Percentiles rank a stretch among this genome's conserved stretches.
Conservation (phyloP, 2,797 vertebrate genomes). For the Setipinna tenuifilis region DNA sequence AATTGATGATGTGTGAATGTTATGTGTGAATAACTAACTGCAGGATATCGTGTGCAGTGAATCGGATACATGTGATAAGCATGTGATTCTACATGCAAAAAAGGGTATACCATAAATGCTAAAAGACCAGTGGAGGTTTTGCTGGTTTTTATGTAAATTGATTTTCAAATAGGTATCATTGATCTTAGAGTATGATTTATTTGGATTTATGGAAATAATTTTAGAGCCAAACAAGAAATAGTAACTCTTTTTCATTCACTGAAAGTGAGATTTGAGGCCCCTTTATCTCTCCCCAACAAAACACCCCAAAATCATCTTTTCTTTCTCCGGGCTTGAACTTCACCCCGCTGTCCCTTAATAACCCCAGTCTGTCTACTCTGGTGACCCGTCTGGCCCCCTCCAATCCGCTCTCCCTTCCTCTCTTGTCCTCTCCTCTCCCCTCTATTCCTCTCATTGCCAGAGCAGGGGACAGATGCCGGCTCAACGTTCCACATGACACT, state of each 20-base stretch:
- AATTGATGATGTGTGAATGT: neutral
- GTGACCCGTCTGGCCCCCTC: constrained; percentile 27
- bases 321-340: constrained; percentile 43
- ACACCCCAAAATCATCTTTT: neutral
- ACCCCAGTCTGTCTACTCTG: constrained; percentile 28
- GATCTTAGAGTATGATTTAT: neutral
- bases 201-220: neutral
- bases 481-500: constrained; percentile 48
- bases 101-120: neutral
- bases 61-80: neutral
- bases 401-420: neutral
- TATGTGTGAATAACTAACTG: neutral
- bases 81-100: neutral
- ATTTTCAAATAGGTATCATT: neutral
- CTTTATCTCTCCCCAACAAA: neutral
- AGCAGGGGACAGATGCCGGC: constrained; percentile 50
- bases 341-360: constrained; percentile 36
- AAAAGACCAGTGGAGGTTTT: neutral
- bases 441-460: constrained; percentile 21
- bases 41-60: neutral
- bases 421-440: neutral
- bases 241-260: neutral
- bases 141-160: too few relatives aligned
- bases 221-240: neutral
- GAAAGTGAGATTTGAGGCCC: neutral